These are phyloP conservation scores for Anser cygnoides DNA, from an alignment of 2,113 vertebrate genomes.

Conservation along the genomic window DNA sequence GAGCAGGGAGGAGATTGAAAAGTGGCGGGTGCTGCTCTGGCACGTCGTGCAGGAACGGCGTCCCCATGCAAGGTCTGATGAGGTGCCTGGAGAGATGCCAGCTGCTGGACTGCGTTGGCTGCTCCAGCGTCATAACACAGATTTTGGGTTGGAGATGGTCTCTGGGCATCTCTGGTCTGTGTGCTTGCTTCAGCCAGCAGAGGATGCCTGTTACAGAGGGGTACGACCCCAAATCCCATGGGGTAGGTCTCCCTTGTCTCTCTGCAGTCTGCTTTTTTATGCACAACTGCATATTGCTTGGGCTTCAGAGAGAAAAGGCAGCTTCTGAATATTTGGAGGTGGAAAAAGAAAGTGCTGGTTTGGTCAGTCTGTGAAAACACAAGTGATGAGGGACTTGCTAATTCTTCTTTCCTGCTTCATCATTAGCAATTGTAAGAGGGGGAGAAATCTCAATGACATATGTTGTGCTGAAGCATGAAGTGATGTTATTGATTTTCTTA, in stretches of 20 bases:
- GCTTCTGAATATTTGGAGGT: neutral
- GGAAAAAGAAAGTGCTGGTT: constrained; percentile 7
- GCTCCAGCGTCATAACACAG: neutral
- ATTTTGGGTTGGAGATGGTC: neutral
- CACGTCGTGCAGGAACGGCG: neutral
- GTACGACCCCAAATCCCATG: neutral
- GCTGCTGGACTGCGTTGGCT: neutral
- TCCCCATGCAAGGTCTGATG: neutral
- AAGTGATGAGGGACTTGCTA: constrained; percentile 2
- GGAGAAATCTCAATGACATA: constrained; percentile 16
- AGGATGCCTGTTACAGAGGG: neutral
- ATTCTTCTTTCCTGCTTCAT: constrained; percentile 49
- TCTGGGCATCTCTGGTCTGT: neutral
- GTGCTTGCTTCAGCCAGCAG: neutral
- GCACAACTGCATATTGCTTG: neutral
- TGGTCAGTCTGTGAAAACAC: neutral
- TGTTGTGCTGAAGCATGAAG: neutral
- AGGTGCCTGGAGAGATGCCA: neutral
- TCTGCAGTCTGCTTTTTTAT: neutral
- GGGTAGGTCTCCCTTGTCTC: neutral
- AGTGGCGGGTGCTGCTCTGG: neutral
- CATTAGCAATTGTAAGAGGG: neutral
- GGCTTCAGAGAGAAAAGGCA: neutral
- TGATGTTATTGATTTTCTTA: neutral
- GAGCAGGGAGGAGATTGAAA: neutral